Base-by-base conservation (phyloP, 2,113 vertebrate species). In the Podarcis muralis region DNA sequence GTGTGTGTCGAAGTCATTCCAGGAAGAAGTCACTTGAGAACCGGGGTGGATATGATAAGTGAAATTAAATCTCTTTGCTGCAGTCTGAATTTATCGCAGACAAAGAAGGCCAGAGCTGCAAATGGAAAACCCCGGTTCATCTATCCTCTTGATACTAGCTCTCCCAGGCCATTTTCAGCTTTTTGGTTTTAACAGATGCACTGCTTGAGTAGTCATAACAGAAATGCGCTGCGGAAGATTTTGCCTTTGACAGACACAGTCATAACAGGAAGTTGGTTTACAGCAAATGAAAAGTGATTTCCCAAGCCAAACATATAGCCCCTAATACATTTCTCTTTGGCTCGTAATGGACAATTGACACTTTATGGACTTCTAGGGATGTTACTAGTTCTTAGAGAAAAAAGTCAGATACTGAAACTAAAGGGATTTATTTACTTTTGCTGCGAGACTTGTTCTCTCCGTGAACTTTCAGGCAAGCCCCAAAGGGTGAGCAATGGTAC, bases 201-300 rank as follows among this genome's bases (percentile, higher is more conserved):
- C 85, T 65, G 16, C 77, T 78, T 69, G 76, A 81, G 71, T 35
- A 83, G 59, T 85, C 4, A 0, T 83, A 88, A 76, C 6, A 89
- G 43, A 71, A 86, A 4, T 1, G 11, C 74, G 35, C 18, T 79
- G 40, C 68, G 25, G 16, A 0, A 1, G 75, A 82, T 66, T 93
- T 83, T 57, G 83, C 78, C 84, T 83, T 30, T 25, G 91, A 90
- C 59, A 90, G 93, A 83, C 18, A 89, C 27, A 62, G 69, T 66
- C 80, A 53, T 82, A 89, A 89, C 40, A 89, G n/a, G 57, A 86
- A 57, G 12, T 77, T 89, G 30, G 43, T 77, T 93, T 93, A 84
- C 9, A 84, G 89, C 75, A 92, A 77, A 84, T 72, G 83, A 94
- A 93, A 90, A 86, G 20, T 83, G 23, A 91, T 94, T 94, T 92